These are phyloP conservation scores for Venustaconcha ellipsiformis DNA, from an alignment of 1,140 invertebrate species.

Conservation along the genomic window DNA sequence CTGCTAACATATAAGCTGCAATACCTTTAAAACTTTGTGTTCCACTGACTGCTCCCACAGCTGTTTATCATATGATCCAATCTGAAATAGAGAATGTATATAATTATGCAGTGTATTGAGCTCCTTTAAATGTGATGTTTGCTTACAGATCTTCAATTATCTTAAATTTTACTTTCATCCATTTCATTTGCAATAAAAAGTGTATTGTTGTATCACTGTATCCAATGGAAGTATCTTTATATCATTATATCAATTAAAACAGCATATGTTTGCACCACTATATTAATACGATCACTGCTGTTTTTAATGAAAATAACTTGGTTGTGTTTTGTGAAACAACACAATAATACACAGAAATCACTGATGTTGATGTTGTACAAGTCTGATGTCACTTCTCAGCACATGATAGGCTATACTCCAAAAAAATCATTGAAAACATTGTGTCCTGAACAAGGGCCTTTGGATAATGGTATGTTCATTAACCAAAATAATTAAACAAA, in stretches of 20 bases:
- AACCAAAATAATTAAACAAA: too few relatives aligned
- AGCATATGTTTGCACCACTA: not conserved
- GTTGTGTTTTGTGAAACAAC: too few relatives aligned
- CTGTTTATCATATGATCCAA: conserved; percentile 95
- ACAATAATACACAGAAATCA: too few relatives aligned
- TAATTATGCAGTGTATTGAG: not conserved
- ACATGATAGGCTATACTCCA: too few relatives aligned
- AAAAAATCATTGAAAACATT: too few relatives aligned
- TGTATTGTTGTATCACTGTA: not conserved
- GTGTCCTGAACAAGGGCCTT: too few relatives aligned
- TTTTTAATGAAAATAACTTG: not conserved
- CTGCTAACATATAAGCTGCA: too few relatives aligned
- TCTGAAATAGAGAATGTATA: conserved; percentile 72
- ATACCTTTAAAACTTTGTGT: conserved; percentile 80
- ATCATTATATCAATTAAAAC: not conserved
- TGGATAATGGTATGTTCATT: too few relatives aligned
- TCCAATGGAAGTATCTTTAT: not conserved
- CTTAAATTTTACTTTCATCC: not conserved
- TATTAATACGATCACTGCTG: not conserved
- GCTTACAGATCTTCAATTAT: not conserved
- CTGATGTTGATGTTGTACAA: too few relatives aligned
- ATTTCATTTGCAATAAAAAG: not conserved
- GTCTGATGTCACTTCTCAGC: too few relatives aligned
- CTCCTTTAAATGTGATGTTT: not conserved
- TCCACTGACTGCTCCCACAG: conserved; percentile 96